Percentiles rank a stretch among this genome's conserved stretches.
Conservation (phyloP, 2,888 invertebrate species). For the Rhopalosiphum nymphaeae region DNA sequence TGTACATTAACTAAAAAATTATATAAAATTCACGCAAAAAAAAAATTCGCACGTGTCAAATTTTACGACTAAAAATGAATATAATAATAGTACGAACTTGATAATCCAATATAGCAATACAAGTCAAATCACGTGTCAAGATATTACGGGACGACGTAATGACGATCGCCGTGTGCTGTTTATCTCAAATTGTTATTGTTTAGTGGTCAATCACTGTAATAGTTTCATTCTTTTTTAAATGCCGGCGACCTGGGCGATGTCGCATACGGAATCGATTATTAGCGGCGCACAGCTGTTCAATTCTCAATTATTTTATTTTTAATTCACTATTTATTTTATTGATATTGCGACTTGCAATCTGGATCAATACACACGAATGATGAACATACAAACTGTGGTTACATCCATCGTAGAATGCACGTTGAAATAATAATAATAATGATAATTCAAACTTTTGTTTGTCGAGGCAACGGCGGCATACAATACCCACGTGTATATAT, state of each 20-base stretch:
- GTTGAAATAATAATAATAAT: slow-evolving; percentile 21
- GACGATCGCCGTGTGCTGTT: neutral
- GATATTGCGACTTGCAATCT: neutral
- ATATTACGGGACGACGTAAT: neutral
- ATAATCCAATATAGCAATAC: neutral
- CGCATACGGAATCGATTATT: neutral
- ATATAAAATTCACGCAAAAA: neutral
- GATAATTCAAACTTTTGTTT: slow-evolving; percentile 58
- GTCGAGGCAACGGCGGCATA: neutral
- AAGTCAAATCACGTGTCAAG: slow-evolving; percentile 26
- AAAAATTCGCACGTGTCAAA: neutral
- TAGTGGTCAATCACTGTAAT: neutral
- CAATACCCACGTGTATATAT: slow-evolving; percentile 1
- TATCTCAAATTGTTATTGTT: slow-evolving; percentile 23
- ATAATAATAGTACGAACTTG: neutral
- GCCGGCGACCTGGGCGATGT: neutral
- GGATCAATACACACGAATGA: slow-evolving; percentile 15
- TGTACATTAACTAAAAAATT: neutral
- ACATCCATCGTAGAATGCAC: neutral
- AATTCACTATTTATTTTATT: neutral
- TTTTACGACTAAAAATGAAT: neutral
- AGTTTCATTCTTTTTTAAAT: slow-evolving; percentile 27
- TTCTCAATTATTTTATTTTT: neutral
- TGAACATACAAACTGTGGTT: neutral
- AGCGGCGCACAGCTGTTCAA: neutral